These are phyloP conservation scores for Macropus fuliginosus DNA, from an alignment of 2,797 vertebrate species.

Conservation along the genomic window DNA sequence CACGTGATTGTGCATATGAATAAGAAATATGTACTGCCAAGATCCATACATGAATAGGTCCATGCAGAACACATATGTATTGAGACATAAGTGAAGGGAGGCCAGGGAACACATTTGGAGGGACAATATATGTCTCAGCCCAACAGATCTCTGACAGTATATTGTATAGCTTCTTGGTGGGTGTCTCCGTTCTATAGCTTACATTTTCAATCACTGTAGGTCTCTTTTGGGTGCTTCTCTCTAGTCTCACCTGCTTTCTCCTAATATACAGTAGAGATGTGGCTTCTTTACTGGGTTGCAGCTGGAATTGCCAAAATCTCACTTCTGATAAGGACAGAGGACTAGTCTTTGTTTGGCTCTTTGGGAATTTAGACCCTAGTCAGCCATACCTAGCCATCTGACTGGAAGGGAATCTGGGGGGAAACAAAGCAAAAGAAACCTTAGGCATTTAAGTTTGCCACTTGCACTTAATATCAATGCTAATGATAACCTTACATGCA, in stretches of 20 bases:
- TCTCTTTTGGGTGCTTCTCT: neutral
- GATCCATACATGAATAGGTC: neutral
- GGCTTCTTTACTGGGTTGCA: neutral
- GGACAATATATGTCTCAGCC: neutral
- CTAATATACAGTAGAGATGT: neutral
- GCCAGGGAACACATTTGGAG: neutral
- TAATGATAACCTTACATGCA: neutral
- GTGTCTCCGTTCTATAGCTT: neutral
- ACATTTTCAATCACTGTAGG: neutral
- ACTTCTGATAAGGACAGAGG: neutral
- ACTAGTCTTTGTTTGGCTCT: neutral
- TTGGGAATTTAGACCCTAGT: neutral
- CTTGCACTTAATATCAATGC: neutral
- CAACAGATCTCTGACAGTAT: neutral
- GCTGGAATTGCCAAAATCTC: neutral
- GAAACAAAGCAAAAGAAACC: neutral
- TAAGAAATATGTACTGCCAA: neutral
- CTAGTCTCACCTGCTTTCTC: neutral
- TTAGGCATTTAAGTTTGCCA: neutral
- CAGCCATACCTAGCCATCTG: neutral
- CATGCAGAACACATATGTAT: neutral
- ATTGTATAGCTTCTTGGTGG: neutral
- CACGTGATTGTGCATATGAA: neutral
- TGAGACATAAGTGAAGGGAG: too few species aligned
- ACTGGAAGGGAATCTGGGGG: neutral